Conservation (phyloP, 1,140 invertebrate genomes). For the Sycophila sp. region DNA sequence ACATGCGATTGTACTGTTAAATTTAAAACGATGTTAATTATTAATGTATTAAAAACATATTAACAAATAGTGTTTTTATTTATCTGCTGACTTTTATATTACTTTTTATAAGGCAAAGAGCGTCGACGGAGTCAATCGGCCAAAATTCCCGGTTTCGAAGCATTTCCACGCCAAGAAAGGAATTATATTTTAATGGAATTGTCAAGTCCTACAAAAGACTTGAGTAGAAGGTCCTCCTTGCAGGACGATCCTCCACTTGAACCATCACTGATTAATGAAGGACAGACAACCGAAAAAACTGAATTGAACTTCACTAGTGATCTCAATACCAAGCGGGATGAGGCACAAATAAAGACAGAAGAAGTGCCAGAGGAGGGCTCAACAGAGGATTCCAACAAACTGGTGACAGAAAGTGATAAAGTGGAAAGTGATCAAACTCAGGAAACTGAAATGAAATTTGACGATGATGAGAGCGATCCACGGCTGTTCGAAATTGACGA, state of each 20-base stretch:
- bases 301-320: background rate
- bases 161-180: slow-evolving; percentile 46
- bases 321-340: slow-evolving; percentile 8
- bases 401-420: background rate
- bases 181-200: slow-evolving; percentile 51
- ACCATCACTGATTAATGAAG: background rate
- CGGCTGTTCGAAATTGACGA: background rate
- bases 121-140: slow-evolving; percentile 27
- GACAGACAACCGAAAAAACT: background rate
- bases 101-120: slow-evolving; percentile 18
- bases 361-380: slow-evolving; percentile 29
- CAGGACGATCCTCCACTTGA: background rate
- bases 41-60: background rate
- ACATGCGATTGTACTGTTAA: background rate
- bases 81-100: no score
- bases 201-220: slow-evolving; percentile 45
- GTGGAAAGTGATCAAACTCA: background rate
- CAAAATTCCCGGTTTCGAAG: slow-evolving; percentile 39
- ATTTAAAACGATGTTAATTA: background rate
- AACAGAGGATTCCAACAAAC: slow-evolving; percentile 28
- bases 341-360: background rate
- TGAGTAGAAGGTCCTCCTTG: slow-evolving; percentile 1
- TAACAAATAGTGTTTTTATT: background rate
- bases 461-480: background rate
- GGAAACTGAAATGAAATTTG: background rate